These are phyloP conservation scores for Drosophila neonasuta DNA, from an alignment of 2,888 invertebrate genomes.

Conservation along the genomic window DNA sequence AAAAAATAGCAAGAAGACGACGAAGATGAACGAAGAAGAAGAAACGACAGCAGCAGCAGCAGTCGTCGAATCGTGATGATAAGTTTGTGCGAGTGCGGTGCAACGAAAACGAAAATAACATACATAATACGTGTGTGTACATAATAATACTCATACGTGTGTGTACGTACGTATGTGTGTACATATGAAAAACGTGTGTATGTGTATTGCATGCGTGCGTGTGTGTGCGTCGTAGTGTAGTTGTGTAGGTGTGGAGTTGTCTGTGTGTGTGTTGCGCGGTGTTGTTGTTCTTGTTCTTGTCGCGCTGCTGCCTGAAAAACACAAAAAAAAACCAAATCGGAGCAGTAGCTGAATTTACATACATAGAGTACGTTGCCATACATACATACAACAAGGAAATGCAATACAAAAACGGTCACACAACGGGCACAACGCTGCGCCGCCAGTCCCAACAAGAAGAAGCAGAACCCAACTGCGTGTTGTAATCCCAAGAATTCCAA, in stretches of 20 bases:
- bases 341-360: constrained; percentile 57
- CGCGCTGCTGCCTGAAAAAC: constrained; percentile 52
- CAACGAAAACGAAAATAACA: constrained; percentile 75
- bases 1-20: constrained; percentile 51
- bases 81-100: constrained; percentile 71
- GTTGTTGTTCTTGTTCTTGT: constrained; percentile 25
- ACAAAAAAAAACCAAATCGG: constrained; percentile 55
- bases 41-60: constrained; percentile 71
- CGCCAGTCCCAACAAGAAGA: constrained; percentile 29
- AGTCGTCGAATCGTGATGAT: constrained; percentile 66
- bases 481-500: constrained; percentile 53
- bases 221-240: constrained; percentile 29
- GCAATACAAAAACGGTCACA: constrained; percentile 56
- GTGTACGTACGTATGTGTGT: constrained; percentile 39
- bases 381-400: constrained; percentile 64
- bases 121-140: constrained; percentile 66
- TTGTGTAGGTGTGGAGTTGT: constrained; percentile 3
- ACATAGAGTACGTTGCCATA: constrained; percentile 20
- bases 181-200: constrained; percentile 17
- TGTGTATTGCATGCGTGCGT: constrained; percentile 24
- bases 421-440: constrained; percentile 29
- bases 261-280: constrained; percentile 17
- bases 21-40: constrained; percentile 74
- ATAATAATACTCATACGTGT: constrained; percentile 25
- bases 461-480: constrained; percentile 43